phyloP scores from a whole-genome alignment of 2,113 vertebrate species.

The Carlito syrichta region DNA sequence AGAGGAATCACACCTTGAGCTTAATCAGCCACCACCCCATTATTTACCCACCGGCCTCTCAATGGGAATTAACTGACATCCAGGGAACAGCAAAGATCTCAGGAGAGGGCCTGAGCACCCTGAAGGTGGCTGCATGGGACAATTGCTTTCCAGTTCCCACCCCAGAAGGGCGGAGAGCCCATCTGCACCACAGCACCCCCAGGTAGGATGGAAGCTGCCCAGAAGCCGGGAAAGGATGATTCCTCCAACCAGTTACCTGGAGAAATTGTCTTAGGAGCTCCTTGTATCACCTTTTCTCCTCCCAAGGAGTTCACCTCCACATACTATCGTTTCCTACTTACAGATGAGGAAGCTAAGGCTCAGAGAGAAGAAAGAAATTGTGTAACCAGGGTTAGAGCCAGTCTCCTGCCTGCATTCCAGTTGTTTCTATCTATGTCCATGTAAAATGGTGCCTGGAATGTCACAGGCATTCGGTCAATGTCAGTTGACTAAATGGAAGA shows the following conservation, averaged over 20 bases:
- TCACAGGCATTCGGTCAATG: neutral
- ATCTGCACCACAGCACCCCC: accelerated
- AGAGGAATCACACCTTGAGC: neutral
- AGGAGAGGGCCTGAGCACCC: neutral
- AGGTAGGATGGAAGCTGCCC: accelerated
- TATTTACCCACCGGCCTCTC: neutral
- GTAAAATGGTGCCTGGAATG: neutral
- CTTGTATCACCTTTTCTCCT: neutral
- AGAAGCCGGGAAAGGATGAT: neutral
- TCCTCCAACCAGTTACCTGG: neutral
- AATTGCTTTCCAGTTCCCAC: neutral
- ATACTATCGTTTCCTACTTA: neutral
- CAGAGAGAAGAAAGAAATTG: neutral
- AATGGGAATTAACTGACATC: neutral
- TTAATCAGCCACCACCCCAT: neutral
- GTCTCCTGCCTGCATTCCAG: neutral
- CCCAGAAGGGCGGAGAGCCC: no score
- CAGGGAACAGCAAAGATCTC: neutral
- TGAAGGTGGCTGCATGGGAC: neutral
- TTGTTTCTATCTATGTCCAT: neutral
- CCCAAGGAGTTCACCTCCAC: neutral
- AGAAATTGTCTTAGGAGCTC: neutral
- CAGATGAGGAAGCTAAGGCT: neutral
- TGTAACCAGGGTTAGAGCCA: neutral
- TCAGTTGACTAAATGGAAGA: neutral